Percentiles rank a stretch among this genome's conserved stretches.
phyloP scores from a whole-genome alignment of 2,797 vertebrate genomes.

The Sylvilagus floridanus region DNA sequence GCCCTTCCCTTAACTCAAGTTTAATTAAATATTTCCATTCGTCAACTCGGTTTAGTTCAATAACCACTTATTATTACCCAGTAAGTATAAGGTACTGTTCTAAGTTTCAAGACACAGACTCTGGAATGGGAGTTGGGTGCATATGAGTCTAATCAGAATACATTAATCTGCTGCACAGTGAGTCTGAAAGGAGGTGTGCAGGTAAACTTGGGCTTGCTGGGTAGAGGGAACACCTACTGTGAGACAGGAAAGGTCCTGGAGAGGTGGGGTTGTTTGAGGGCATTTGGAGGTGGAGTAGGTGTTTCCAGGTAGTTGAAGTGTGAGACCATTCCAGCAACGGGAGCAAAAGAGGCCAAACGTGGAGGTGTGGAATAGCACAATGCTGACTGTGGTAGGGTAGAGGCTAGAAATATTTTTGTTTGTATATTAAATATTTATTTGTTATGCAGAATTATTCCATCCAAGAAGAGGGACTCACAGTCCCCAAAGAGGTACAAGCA shows the following conservation, averaged over 20 bases:
- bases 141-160: neutral
- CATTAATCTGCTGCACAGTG: neutral
- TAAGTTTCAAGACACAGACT: neutral
- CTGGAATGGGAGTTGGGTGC: neutral
- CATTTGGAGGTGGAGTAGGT: neutral
- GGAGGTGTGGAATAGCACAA: neutral
- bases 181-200: neutral
- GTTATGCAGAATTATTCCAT: neutral
- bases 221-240: neutral
- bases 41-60: neutral
- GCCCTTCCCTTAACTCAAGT: neutral
- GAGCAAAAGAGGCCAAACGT: neutral
- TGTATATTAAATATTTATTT: neutral
- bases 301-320: neutral
- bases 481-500: neutral
- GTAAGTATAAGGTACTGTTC: neutral
- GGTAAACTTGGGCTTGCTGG: neutral
- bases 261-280: neutral
- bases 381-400: too few species aligned
- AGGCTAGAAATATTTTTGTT: neutral
- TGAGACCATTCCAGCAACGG: neutral
- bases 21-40: neutral
- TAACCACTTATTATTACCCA: neutral
- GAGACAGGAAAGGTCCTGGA: neutral
- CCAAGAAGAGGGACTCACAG: neutral